phyloP scores from a whole-genome alignment of 2,113 vertebrate species.

The Nycticorax nycticorax region DNA sequence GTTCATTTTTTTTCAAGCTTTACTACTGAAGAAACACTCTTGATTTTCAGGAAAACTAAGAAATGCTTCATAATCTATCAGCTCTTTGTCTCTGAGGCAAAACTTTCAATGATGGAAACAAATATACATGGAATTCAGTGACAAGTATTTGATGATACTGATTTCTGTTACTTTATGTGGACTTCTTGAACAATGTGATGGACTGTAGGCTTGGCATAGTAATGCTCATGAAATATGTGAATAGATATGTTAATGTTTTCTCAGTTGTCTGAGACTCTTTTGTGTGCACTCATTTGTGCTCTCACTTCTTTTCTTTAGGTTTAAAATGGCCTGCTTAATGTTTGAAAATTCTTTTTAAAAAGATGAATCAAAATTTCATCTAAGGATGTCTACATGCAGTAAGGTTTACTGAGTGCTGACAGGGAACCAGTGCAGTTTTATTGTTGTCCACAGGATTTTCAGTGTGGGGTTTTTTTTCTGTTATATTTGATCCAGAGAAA shows the following conservation, averaged over 20 bases:
- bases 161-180: not conserved
- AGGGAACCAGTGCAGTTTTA: not conserved
- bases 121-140: not conserved
- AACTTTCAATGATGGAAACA: not conserved
- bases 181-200: not conserved
- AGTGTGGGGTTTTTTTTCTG: not conserved
- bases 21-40: not conserved
- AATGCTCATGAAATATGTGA: not conserved
- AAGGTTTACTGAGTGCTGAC: not conserved
- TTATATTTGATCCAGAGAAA: not conserved
- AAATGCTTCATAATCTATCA: not conserved
- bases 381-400: not conserved
- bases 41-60: not conserved
- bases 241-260: not conserved
- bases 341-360: not conserved
- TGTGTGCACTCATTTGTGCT: not conserved
- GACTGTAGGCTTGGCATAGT: not conserved
- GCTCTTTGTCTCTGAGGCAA: not conserved
- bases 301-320: not conserved
- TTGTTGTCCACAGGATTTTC: not conserved
- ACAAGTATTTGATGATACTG: not conserved
- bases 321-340: not conserved
- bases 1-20: not conserved
- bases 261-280: not conserved
- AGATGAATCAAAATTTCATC: not conserved